These are phyloP conservation scores for Dromas ardeola DNA, from an alignment of 2,113 vertebrate genomes.

Conservation along the genomic window DNA sequence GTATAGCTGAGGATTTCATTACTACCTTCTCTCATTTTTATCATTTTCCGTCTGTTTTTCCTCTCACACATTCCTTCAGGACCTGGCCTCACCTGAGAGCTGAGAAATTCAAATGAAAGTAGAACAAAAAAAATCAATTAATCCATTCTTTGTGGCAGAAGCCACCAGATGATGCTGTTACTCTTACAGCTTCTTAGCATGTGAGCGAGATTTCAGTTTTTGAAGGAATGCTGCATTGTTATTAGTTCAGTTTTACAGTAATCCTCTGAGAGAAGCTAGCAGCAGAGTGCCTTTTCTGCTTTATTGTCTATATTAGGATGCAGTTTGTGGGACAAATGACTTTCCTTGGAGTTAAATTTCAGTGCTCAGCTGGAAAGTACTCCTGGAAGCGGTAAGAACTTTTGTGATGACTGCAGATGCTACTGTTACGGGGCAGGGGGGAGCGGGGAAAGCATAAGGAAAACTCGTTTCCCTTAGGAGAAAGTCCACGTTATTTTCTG, in stretches of 20 bases:
- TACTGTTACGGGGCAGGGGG: background rate
- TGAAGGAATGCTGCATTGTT: slow-evolving; percentile 57
- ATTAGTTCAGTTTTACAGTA: slow-evolving; percentile 60
- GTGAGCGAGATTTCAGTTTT: slow-evolving; percentile 59
- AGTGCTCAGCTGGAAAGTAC: background rate
- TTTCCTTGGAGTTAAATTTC: background rate
- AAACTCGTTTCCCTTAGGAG: background rate
- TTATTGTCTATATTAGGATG: slow-evolving; percentile 26
- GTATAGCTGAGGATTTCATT: slow-evolving; percentile 16
- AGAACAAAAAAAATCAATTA: slow-evolving; percentile 59
- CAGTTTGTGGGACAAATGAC: slow-evolving; percentile 30
- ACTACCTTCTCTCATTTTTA: slow-evolving; percentile 29
- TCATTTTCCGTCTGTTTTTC: slow-evolving; percentile 26
- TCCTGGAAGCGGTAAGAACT: background rate
- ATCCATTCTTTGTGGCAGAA: slow-evolving; percentile 60
- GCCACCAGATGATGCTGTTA: slow-evolving; percentile 70
- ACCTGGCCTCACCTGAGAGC: slow-evolving; percentile 32
- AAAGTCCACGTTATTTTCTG: background rate
- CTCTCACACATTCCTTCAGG: slow-evolving; percentile 39
- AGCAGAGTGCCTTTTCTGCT: slow-evolving; percentile 37
- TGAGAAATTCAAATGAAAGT: slow-evolving; percentile 53
- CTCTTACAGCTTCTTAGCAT: slow-evolving; percentile 64
- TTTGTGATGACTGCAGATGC: background rate
- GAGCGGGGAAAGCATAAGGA: background rate
- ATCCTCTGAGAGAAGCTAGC: slow-evolving; percentile 46